phyloP scores from a whole-genome alignment of 1,140 invertebrate species.

The Leptopilina clavipes region DNA sequence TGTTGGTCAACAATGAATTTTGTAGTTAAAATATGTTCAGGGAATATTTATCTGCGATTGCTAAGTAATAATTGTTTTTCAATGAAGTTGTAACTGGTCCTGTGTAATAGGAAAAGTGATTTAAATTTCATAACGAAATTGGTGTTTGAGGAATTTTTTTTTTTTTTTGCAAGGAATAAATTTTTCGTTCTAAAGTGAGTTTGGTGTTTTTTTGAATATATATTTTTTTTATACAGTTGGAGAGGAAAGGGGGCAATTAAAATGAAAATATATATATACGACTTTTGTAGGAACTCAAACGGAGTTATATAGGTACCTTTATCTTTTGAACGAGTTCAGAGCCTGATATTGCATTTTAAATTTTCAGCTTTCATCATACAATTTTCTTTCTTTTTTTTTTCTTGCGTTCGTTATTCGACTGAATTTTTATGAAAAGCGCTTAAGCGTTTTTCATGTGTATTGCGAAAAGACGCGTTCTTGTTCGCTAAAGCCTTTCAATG shows the following conservation, averaged over 20 bases:
- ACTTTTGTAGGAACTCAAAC: background rate
- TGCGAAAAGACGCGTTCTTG: conserved; percentile 6
- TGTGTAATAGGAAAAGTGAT: no score
- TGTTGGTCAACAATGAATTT: no score
- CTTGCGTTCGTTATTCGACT: background rate
- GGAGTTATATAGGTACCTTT: conserved; percentile 3
- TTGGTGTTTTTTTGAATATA: background rate
- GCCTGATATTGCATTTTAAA: conserved; percentile 32
- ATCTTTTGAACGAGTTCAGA: conserved; percentile 3
- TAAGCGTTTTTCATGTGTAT: conserved; percentile 25
- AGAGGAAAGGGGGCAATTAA: background rate
- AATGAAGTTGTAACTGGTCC: no score
- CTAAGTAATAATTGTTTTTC: no score
- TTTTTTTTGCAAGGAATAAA: no score
- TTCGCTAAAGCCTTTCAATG: conserved; percentile 29
- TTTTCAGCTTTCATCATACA: background rate
- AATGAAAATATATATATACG: background rate
- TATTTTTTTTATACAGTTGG: background rate
- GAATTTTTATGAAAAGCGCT: conserved; percentile 26
- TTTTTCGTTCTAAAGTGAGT: no score
- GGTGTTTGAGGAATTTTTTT: no score
- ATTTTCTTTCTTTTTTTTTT: no score
- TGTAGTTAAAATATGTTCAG: no score
- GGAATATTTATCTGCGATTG: no score
- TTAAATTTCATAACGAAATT: no score